phyloP scores from a whole-genome alignment of 2,797 vertebrate genomes.

The Lycodopsis pacificus region DNA sequence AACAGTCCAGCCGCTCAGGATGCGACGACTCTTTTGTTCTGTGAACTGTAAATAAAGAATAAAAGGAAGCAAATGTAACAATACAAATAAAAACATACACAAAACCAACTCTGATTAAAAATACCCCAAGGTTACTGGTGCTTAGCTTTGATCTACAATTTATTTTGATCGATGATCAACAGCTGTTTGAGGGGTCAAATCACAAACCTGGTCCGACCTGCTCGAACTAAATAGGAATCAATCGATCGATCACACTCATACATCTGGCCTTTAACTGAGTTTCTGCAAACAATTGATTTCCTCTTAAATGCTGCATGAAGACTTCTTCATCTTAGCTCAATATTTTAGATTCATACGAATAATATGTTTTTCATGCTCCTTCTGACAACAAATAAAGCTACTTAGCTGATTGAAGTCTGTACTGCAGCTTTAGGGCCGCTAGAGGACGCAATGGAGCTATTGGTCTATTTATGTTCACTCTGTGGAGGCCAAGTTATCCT shows the following conservation, averaged over 20 bases:
- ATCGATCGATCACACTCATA: neutral
- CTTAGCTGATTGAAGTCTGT: neutral
- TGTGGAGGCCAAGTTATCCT: neutral
- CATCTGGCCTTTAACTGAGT: neutral
- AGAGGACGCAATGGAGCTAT: conserved; percentile 41
- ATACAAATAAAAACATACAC: neutral
- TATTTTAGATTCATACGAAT: neutral
- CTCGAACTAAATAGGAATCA: neutral
- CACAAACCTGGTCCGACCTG: neutral
- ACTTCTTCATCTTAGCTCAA: neutral
- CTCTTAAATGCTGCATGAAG: neutral
- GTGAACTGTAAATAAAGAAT: neutral
- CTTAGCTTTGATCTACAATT: neutral
- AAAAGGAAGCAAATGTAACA: neutral
- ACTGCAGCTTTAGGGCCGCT: conserved; percentile 15
- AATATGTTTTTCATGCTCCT: neutral
- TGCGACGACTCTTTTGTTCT: neutral
- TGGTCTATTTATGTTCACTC: neutral
- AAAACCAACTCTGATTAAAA: neutral
- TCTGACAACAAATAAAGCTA: neutral
- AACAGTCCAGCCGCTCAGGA: neutral
- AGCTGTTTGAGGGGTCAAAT: neutral
- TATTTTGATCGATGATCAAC: neutral
- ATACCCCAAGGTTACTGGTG: neutral
- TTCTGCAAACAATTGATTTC: neutral